Base-by-base conservation (phyloP, 2,113 vertebrate genomes). In the Propithecus coquereli region DNA sequence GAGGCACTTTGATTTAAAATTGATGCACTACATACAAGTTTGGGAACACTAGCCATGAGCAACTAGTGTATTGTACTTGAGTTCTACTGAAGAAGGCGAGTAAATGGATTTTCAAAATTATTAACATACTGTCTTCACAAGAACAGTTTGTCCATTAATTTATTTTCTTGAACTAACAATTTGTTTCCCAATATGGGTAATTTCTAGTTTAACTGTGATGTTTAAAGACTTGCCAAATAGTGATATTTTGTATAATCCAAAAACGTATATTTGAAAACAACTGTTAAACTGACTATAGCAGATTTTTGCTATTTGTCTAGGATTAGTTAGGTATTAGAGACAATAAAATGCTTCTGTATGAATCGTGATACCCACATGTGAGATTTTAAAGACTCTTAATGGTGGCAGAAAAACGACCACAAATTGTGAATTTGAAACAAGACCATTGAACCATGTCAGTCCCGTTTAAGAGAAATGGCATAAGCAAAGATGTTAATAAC, bases 251-350 rank as follows among this genome's bases (percentile, higher is more conserved):
- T 61, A 61, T 74, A 73, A 52, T 92, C 73, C 47, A 32, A 81
- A 81, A 90, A 87, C 59, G 61, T 40, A 66, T 70, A 59, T 90
- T 83, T 93, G 68, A 80, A 59, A 76, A 70, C 16, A 81, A 22
- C 23, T 96, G 43, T 83, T 57, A 83, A 73, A 18, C 77, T 76
- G 20, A 83, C 37, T 61, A 0, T 59, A 50, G 65, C 45, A 88
- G 16, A 1, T 40, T 74, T 95, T 96, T 96, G 45, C 30, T 85
- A 0, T 47, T 94, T 96, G 87, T 73, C 70, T 84, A 91, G n/a
- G 12, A 73, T 63, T 85, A 40, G 32, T 71, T 88, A 37, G 9
- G 90, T 3, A 47, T 90, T 43, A 27, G 22, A 83, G 52, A 92
- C 10, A 54, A 63, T n/a, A 80, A 68, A 43, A 57, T 77, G 4